Base-by-base conservation (phyloP, 2,888 invertebrate species). In the Theristus sp. region DNA sequence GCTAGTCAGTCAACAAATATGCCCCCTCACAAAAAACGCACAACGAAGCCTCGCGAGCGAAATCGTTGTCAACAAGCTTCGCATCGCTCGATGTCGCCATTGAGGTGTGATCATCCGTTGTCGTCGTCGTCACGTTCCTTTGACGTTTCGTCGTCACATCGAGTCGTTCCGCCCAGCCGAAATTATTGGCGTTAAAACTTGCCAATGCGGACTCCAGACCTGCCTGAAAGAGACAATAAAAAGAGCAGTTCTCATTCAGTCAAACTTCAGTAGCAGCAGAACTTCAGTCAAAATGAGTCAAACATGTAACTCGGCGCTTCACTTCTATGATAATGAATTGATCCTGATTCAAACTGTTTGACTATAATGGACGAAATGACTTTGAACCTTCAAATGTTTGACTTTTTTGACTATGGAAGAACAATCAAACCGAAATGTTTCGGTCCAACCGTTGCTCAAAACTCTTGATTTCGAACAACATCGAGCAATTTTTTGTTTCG, bases 101-200 rank as follows among this genome's bases (percentile, higher is more conserved):
- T n/a, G n/a, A n/a, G n/a, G n/a, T n/a, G n/a, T n/a, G n/a, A n/a
- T n/a, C n/a, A n/a, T n/a, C n/a, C 13, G 22, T 52, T 6, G 10
- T n/a, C 6, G 70, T 62, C 76, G 68, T 25, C 71, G 69, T 67
- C 3, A 61, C 59, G 22, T 64, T 61, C 10, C 38, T 38, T 38
- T 6, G 38, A 13, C 55, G 56, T 27, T 60, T 62, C 1, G 61
- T 65, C 0, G 84, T 78, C 68, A 87, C 79, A 70, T 91, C 90
- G 61, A 94, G 75, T 20, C 83, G 81, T 75, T 94, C 91, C 1
- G 87, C 71, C 93, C 93, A 94, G 66, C 85, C 83, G 59, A 89
- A 74, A 60, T 84, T 80, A 53, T 84, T 73, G 68, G 82, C 81
- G 17, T 91, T 80, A 69, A 85, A 84, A 60, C 82, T 79, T n/a